These are phyloP conservation scores for Poecilobothrus nobilitatus DNA, from an alignment of 2,888 invertebrate species.

Conservation along the genomic window DNA sequence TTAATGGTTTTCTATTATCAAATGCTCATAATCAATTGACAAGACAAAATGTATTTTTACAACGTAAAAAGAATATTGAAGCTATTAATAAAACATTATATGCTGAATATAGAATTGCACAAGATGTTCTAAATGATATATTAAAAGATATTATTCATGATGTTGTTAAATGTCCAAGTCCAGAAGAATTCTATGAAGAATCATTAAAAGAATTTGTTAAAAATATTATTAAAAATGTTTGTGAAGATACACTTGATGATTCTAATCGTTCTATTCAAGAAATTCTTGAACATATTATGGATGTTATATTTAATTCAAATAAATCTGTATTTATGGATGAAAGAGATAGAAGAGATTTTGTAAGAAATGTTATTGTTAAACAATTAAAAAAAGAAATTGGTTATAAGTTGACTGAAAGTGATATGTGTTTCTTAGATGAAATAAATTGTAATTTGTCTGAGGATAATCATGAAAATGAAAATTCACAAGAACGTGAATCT, in stretches of 20 bases:
- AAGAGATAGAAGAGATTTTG: neutral
- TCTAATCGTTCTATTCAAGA: neutral
- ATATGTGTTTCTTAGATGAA: too few relatives aligned
- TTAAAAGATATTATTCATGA: neutral
- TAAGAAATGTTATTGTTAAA: neutral
- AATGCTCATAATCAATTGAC: neutral
- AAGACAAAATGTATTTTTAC: neutral
- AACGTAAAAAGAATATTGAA: slow-evolving; percentile 5
- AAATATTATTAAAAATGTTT: neutral
- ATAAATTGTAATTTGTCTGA: too few relatives aligned
- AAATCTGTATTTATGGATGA: neutral
- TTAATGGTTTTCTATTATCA: neutral
- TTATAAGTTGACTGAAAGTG: neutral
- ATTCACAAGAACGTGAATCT: too few relatives aligned
- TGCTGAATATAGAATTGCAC: slow-evolving; percentile 1
- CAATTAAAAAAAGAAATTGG: neutral
- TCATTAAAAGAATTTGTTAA: neutral
- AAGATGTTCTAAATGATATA: neutral
- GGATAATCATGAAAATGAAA: too few relatives aligned
- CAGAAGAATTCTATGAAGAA: neutral
- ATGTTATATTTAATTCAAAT: neutral
- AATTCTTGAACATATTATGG: neutral
- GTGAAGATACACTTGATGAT: neutral
- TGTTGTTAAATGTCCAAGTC: neutral
- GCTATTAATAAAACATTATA: neutral